Evolutionary conservation across 2,113 vertebrate genomes (phyloP), one percentile per base, ranked within the genome.

Genomic region (Alligator mississippiensis): DNA sequence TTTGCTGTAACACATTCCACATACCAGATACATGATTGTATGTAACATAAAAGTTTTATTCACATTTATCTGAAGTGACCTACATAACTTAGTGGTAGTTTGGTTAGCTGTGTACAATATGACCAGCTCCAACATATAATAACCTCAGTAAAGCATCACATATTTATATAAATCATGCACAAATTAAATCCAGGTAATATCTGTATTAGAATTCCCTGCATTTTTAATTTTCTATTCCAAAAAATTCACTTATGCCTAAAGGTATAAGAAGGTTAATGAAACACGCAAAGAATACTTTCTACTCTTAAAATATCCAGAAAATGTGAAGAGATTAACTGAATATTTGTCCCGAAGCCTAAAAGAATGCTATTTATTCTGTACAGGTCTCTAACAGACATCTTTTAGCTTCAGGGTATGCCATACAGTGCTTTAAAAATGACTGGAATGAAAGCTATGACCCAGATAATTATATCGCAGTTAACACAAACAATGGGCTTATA

Each of bases 231-330:
- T 92, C 7, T 80, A 57, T 87, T 6, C 47, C 11, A 77, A 64
- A 13, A 66, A 30, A 30, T 54, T 92, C 68, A 62, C 16, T 88
- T 96, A 76, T 16, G 25, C 18, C 1, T 70, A 62, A 96, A 47
- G 62, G 9, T 92, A 72, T 84, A 66, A 93, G 77, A 90, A 93
- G 54, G 58, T 92, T 94, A 96, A 93, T 93, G 82, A 95, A 94
- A 81, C 38, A 93, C 24, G 96, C 93, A 96, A 95, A 70, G 58
- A 93, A 24, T 90, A 70, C 92, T 96, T 97, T 92, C 79, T 58
- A 34, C 79, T 80, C 84, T 86, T 92, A 93, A 96, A 92, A 19
- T 94, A 55, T 94, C 72, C 6, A 19, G 88, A 94, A 96, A 75
- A 89, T 68, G 77, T 89, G 85, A 94, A 93, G 28, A 78, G 84